Percentiles rank a stretch among this genome's conserved stretches.
Conservation (phyloP, 2,888 invertebrate species). For the Eupithecia vulgata region DNA sequence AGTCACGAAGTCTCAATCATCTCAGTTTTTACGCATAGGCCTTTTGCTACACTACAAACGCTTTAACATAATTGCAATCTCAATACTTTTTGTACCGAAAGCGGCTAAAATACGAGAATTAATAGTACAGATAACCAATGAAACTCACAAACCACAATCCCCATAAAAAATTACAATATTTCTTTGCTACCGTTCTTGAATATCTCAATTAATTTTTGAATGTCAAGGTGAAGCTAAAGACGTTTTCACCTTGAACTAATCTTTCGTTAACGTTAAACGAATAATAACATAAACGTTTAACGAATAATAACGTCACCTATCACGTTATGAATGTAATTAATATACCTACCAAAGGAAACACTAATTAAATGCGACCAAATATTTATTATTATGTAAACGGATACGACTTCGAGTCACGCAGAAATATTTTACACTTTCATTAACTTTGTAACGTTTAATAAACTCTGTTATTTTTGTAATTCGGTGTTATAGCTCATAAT, state of each 20-base stretch:
- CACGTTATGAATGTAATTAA: slow-evolving; percentile 26
- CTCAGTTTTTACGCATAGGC: no score
- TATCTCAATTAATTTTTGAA: neutral
- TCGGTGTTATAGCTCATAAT: neutral
- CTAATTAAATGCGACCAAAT: slow-evolving; percentile 32
- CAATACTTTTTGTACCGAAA: no score
- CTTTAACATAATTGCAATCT: no score
- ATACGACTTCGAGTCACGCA: slow-evolving; percentile 32
- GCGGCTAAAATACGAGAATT: no score
- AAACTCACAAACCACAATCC: neutral
- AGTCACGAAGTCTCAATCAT: no score
- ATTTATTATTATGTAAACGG: slow-evolving; percentile 30
- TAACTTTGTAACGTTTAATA: slow-evolving; percentile 18
- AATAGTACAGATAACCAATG: neutral
- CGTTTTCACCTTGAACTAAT: neutral
- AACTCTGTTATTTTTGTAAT: slow-evolving; percentile 4
- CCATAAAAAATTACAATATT: neutral
- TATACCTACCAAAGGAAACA: slow-evolving; percentile 26
- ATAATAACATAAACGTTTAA: neutral
- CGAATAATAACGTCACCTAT: slow-evolving; percentile 5
- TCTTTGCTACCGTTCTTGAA: neutral
- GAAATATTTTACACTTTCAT: slow-evolving; percentile 24
- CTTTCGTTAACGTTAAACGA: neutral
- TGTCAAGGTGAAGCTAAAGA: neutral
- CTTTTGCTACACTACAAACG: no score